Percentiles rank a stretch among this genome's conserved stretches.
phyloP scores from a whole-genome alignment of 2,797 vertebrate species.

The Paguma larvata region DNA sequence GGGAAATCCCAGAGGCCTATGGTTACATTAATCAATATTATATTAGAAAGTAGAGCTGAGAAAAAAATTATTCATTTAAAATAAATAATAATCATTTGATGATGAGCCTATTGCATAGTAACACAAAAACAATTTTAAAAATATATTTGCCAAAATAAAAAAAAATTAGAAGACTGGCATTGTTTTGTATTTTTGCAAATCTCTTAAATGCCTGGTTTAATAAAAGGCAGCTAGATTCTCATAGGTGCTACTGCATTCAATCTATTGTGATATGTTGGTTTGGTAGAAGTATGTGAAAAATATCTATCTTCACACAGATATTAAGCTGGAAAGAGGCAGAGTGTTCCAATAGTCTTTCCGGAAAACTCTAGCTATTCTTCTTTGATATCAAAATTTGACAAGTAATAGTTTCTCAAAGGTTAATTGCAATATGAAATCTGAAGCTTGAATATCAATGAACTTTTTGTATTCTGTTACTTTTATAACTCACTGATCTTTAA shows the following conservation, averaged over 20 bases:
- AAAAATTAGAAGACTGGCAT: neutral
- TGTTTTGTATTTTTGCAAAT: conserved; percentile 50
- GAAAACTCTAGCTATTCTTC: conserved; percentile 50
- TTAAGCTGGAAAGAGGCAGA: conserved; percentile 5
- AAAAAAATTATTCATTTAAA: conserved; percentile 22
- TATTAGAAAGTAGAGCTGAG: conserved; percentile 52
- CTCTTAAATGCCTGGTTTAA: conserved; percentile 53
- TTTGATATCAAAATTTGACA: conserved; percentile 61
- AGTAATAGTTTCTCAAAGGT: conserved; percentile 53
- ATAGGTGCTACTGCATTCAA: neutral
- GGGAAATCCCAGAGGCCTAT: neutral
- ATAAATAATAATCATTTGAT: neutral
- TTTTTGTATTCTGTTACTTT: conserved; percentile 29
- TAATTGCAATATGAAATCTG: conserved; percentile 20
- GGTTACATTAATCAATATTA: conserved; percentile 22
- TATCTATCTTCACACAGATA: conserved; percentile 34
- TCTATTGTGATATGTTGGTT: neutral
- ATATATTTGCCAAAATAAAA: conserved; percentile 40
- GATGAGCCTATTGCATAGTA: neutral
- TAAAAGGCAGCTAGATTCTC: conserved; percentile 40
- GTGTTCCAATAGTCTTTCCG: conserved; percentile 48
- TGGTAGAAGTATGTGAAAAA: neutral
- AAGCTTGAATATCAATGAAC: conserved; percentile 31
- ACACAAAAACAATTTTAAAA: conserved; percentile 53
- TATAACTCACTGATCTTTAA: neutral